phyloP scores from a whole-genome alignment of 2,888 invertebrate genomes.

The Calameuta filiformis region DNA sequence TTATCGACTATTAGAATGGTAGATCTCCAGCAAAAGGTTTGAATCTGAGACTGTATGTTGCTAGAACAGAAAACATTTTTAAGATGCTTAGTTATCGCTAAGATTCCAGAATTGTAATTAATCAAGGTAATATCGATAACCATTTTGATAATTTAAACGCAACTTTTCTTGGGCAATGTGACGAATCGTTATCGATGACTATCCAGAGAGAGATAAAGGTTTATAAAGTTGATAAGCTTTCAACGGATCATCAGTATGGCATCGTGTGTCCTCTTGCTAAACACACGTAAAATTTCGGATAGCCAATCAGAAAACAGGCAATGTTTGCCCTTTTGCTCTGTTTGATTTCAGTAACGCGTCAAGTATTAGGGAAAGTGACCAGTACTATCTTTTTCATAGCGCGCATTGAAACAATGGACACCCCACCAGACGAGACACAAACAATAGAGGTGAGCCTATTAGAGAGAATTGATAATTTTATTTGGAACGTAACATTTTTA shows the following conservation, averaged over 20 bases:
- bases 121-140: not conserved
- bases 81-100: not conserved
- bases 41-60: not conserved
- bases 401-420: not conserved
- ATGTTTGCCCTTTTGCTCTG: conserved; percentile 13
- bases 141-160: not conserved
- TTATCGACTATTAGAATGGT: not conserved
- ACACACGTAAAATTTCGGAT: not conserved
- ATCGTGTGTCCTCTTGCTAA: not conserved
- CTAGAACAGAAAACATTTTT: too few relatives aligned
- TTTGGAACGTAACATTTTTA: not conserved
- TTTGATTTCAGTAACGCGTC: conserved; percentile 16
- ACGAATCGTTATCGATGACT: conserved; percentile 2
- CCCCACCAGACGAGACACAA: not conserved
- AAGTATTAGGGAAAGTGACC: conserved; percentile 12
- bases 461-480: not conserved
- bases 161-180: not conserved
- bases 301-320: conserved; percentile 9
- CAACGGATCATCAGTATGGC: not conserved
- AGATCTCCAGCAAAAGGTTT: not conserved
- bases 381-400: not conserved
- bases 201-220: not conserved
- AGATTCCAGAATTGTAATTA: not conserved
- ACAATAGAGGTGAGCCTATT: not conserved
- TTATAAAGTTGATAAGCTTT: conserved; percentile 1